Evolutionary conservation across 2,888 invertebrate species (phyloP), one percentile per base, ranked within the genome.

Genomic region (Pyrrhia umbra): DNA sequence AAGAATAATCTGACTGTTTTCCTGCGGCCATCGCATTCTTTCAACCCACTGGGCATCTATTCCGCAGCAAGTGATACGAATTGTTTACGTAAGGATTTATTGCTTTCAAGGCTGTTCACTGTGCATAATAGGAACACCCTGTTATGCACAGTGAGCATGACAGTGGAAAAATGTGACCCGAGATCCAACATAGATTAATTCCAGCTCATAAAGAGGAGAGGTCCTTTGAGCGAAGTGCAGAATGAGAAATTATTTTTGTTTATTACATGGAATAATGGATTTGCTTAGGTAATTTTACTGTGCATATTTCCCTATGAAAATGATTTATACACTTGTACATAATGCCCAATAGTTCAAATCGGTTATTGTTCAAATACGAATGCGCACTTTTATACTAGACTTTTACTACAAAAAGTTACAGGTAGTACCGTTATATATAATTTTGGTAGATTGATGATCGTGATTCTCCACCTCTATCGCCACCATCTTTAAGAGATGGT

Each of bases 81-180:
- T 47, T 71, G 57, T 64, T 69, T 71, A 49, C 20, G 30, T 42
- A 54, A 51, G 60, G 67, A 69, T 68, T 76, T 76, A 80, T 78
- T 62, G 49, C 64, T 59, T 64, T 56, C 34, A 21, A 63, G 46
- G 42, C 50, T 50, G 23, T 40, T 58, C n/a, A n/a, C n/a, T n/a
- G n/a, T n/a, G n/a, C n/a, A n/a, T n/a, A n/a, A n/a, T n/a, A n/a
- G n/a, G n/a, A n/a, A n/a, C n/a, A n/a, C n/a, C 61, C 63, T 61
- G 71, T 79, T 75, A 74, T 75, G 72, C 77, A 65, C 10, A 34
- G 49, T 58, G 66, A 63, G 60, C 71, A 71, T 51, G 58, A 21
- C 56, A 46, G 51, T 68, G 56, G 61, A 62, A 68, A 69, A 59
- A 61, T 58, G 50, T 68, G 25, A 42, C 46, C 16, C 30, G 42